Conservation (phyloP, 2,888 invertebrate species). For the Temnothorax unifasciatus region DNA sequence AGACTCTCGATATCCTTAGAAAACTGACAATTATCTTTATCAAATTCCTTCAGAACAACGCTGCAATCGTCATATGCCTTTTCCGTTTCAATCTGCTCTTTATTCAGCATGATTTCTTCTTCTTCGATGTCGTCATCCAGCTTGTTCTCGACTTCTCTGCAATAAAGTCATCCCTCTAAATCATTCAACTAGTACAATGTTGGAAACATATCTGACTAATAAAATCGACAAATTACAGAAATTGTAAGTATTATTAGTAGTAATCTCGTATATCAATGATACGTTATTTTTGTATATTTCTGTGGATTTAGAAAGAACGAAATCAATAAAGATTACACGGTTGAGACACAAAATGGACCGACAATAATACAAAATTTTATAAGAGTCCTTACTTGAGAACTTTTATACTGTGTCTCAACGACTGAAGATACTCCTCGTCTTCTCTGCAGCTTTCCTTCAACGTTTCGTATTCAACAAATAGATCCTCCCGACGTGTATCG, state of each 20-base stretch:
- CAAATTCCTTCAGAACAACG: conserved; percentile 51
- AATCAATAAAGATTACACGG: conserved; percentile 69
- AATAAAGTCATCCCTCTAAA: conserved; percentile 33
- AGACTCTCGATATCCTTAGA: conserved; percentile 76
- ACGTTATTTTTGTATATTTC: conserved; percentile 33
- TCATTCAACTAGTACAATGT: conserved; percentile 44
- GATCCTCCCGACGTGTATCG: conserved; percentile 61
- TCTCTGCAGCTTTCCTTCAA: conserved; percentile 76
- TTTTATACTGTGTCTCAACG: conserved; percentile 75
- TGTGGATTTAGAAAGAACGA: conserved; percentile 75
- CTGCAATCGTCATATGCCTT: conserved; percentile 63
- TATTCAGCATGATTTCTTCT: conserved; percentile 62
- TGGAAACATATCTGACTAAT: conserved; percentile 64
- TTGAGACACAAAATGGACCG: conserved; percentile 76
- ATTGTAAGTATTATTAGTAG: conserved; percentile 71
- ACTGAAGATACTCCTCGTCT: conserved; percentile 76
- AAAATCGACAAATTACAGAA: conserved; percentile 61
- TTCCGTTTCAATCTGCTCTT: conserved; percentile 57
- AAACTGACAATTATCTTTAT: conserved; percentile 71
- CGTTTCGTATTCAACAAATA: conserved; percentile 68
- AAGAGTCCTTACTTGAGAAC: conserved; percentile 77
- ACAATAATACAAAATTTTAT: conserved; percentile 72
- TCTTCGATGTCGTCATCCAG: conserved; percentile 76
- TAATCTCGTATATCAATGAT: background rate
- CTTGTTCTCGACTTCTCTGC: conserved; percentile 71